A percentile compares a stretch with the other conserved stretches of the same genome.
Evolutionary conservation across 2,113 vertebrate species (phyloP).

Genomic region (Sitta europaea): DNA sequence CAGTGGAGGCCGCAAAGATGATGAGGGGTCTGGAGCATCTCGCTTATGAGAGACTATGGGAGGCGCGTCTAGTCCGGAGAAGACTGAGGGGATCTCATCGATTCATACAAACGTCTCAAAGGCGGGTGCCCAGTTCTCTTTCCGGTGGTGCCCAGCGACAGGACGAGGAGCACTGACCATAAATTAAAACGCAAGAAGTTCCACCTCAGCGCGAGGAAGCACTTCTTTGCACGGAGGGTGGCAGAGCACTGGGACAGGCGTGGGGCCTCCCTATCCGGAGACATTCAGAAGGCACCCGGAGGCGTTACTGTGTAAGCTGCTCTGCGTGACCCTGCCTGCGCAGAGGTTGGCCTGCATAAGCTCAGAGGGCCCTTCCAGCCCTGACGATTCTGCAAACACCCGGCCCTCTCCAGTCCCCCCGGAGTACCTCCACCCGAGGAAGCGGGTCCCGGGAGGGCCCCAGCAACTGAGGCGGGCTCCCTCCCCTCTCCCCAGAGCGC

Average conservation of each 20-base stretch:
- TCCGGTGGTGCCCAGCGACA: not conserved
- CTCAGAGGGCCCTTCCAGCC: not conserved
- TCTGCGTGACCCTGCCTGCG: not conserved
- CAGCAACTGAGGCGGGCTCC: not conserved
- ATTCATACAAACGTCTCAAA: too few species aligned
- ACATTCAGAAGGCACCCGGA: too few species aligned
- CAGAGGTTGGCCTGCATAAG: not conserved
- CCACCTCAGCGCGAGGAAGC: not conserved
- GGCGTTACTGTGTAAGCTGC: rapidly evolving
- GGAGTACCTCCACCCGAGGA: too few species aligned
- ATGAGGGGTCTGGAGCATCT: not conserved
- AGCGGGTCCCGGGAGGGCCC: too few species aligned
- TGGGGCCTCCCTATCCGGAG: rapidly evolving
- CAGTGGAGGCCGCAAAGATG: not conserved
- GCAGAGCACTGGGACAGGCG: not conserved
- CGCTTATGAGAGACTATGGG: not conserved
- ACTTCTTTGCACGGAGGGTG: not conserved
- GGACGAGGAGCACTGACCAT: not conserved
- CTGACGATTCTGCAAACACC: too few species aligned
- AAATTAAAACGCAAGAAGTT: not conserved
- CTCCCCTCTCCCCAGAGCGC: not conserved
- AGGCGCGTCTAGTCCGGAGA: not conserved
- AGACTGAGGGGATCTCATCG: too few species aligned
- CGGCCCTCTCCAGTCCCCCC: not conserved
- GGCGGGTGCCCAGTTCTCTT: not conserved